phyloP scores from a whole-genome alignment of 2,888 invertebrate genomes.

The Pecten maximus region DNA sequence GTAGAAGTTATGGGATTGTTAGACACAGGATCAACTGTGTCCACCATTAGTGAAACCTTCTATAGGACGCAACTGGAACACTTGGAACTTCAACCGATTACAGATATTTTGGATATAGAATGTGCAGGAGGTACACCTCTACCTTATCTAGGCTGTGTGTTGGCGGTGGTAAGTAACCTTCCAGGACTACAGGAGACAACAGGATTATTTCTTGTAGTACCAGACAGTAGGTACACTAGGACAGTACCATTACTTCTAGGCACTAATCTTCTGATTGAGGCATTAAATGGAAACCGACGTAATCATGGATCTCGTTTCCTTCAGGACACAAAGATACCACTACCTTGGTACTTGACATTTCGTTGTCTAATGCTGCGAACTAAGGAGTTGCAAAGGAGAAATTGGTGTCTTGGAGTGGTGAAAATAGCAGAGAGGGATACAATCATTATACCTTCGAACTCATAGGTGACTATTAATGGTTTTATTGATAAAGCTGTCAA shows the following conservation, averaged over 20 bases:
- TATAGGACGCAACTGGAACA: neutral
- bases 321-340: neutral
- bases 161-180: neutral
- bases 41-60: neutral
- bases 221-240: slow-evolving; percentile 37
- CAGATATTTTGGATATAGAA: neutral
- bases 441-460: slow-evolving; percentile 37
- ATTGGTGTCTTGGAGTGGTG: slow-evolving; percentile 22
- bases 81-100: too few species aligned
- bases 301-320: neutral
- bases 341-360: slow-evolving; percentile 36
- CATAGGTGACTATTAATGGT: neutral
- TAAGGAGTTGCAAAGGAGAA: neutral
- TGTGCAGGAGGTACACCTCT: neutral
- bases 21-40: neutral
- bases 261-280: neutral
- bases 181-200: too few species aligned
- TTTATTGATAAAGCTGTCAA: neutral
- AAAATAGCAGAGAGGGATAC: slow-evolving; percentile 39
- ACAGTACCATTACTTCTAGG: slow-evolving; percentile 39
- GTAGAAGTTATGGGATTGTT: neutral
- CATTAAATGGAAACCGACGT: neutral
- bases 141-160: neutral
- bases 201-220: slow-evolving; percentile 26
- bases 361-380: slow-evolving; percentile 25